Evolutionary conservation across 2,113 vertebrate species (phyloP), one percentile per base, ranked within the genome.

Genomic region (Sphyrna mokarran): DNA sequence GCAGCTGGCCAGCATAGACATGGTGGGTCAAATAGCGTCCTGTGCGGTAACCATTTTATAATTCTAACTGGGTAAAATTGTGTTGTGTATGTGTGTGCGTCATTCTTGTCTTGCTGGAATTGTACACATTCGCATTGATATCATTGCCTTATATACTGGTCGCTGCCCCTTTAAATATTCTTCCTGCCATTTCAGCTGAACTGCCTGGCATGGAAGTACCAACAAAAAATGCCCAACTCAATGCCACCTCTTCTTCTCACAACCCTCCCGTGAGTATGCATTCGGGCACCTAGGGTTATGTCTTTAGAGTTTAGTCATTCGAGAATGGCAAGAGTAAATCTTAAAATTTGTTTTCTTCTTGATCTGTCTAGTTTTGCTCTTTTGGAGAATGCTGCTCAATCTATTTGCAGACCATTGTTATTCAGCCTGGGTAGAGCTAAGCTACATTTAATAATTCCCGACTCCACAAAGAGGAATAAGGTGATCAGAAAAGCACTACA

Each of bases 181-280:
- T 91, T 54, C 95, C 96, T 70, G 26, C 96, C 89, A 70, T 97
- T 97, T 95, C 96, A 98, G 98, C 96, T 98, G 85, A 98, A 98
- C 93, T 98, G 98, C 96, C 96, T 98, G 96, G 98, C 98, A 3
- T 98, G 98, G 98, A 98, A 98, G 96, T 98, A 98, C 96, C 98
- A 97, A 98, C 40, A 97, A 1, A 96, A 97, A 29, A 97, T 97
- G 83, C 97, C 96, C 78, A 61, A 95, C 26, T 97, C 97, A 37
- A 96, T 97, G 96, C 98, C 97, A 3, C 97, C 97, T 0, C 97
- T 97, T 89, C 97, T 98, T 33, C 96, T 98, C 95, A 68, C 96
- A 0, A 96, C 95, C 0, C 98, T 98, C 66, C 98, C 98, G 98
- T 98, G 97, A 98, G 98, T 97, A 96, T 0, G 6, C 14, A 1